Evolutionary conservation across 1,140 invertebrate genomes (phyloP), one percentile per base, ranked within the genome.

Genomic region (Tribolium castaneum): DNA sequence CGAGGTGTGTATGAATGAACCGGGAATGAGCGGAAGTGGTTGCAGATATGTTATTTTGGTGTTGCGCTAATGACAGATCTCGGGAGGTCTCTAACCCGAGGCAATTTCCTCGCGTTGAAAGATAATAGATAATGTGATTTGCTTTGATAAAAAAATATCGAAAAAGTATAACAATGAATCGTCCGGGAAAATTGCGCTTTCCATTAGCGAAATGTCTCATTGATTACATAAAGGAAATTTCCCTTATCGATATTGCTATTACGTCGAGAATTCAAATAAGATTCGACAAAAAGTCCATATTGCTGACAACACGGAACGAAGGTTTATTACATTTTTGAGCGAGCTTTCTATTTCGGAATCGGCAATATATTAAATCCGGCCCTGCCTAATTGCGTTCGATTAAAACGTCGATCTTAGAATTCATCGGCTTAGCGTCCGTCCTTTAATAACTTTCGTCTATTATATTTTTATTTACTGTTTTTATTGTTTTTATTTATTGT

Each of bases 201-300:
- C 71, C 71, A 73, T 73, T 73, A 73, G 71, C 52, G 14, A 52
- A 73, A 73, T 73, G 71, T 73, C 71, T 51, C 71, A 73, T 54
- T 73, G 71, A 73, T 73, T 73, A 73, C 52, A 73, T 73, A 73
- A 73, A 73, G 71, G 49, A 54, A 73, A 73, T 73, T 73, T 73
- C 71, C 52, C 52, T 73, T 49, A 73, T 73, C 71, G 70, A 72
- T 72, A 72, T 72, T 72, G 35, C 70, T 72, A 72, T 72, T 72
- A 72, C 70, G 50, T 72, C 39, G 71, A 54, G 71, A 73, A 73
- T 73, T 73, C 71, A 73, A 73, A 73, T 73, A 51, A 73, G 71
- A 73, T 73, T 73, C 71, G 71, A 73, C 52, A 35, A 73, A 73
- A 52, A 72, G 52, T 54, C 50, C 13, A 73, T 51, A 73, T 54